Percentiles rank a stretch among this genome's conserved stretches.
These are phyloP conservation scores for Drosophila rhopaloa DNA, from an alignment of 1,140 invertebrate species.

Conservation along the genomic window DNA sequence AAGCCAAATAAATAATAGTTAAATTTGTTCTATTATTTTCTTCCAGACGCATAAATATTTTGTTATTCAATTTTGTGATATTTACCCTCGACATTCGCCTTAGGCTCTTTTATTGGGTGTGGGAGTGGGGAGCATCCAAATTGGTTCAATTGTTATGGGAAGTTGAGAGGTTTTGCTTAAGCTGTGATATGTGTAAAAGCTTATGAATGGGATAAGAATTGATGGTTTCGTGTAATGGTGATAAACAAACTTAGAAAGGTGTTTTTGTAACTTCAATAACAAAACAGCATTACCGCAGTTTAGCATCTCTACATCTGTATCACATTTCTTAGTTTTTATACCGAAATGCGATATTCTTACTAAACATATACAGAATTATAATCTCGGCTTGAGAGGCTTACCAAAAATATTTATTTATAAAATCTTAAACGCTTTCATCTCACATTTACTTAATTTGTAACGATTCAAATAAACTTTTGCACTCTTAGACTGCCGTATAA, in stretches of 20 bases:
- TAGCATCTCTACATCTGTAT: no score
- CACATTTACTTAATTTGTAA: neutral
- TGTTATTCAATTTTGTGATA: constrained; percentile 78
- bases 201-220: constrained; percentile 19
- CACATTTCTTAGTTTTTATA: no score
- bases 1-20: constrained; percentile 76
- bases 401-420: neutral
- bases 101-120: constrained; percentile 34
- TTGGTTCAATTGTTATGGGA: constrained; percentile 59
- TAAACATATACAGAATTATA: neutral
- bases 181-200: constrained; percentile 34
- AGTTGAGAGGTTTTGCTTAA: constrained; percentile 43
- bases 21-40: constrained; percentile 57
- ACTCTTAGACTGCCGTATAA: neutral
- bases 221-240: neutral
- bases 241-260: neutral
- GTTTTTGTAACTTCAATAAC: neutral
- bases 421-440: no score
- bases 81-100: constrained; percentile 51
- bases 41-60: constrained; percentile 60
- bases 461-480: neutral
- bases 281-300: no score
- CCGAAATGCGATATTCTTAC: no score
- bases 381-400: neutral
- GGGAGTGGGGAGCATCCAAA: constrained; percentile 34